Percentiles rank a stretch among this genome's conserved stretches.
phyloP scores from a whole-genome alignment of 1,140 invertebrate genomes.

The Rhopalosiphum maidis region DNA sequence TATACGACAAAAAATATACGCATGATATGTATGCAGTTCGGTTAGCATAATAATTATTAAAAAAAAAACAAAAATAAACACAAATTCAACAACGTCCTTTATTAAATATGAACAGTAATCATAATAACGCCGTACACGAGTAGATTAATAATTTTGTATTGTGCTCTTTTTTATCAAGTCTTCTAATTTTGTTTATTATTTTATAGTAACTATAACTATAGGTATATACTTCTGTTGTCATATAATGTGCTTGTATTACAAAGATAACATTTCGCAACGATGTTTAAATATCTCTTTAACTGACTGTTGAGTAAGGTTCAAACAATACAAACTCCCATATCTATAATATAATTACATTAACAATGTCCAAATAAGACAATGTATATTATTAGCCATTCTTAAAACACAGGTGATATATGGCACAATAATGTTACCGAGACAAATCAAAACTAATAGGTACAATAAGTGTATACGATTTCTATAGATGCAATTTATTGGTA shows the following conservation, averaged over 20 bases:
- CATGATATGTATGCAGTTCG: not conserved
- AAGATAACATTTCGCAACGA: not conserved
- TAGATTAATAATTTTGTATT: not conserved
- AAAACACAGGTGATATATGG: not conserved
- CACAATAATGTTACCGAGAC: not conserved
- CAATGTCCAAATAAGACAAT: not conserved
- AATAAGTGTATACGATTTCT: not conserved
- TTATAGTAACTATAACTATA: not conserved
- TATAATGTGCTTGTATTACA: not conserved
- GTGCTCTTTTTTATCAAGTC: not conserved
- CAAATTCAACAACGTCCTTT: not conserved
- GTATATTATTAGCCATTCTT: not conserved
- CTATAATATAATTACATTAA: not conserved
- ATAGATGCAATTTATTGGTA: not conserved
- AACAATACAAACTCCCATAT: not conserved
- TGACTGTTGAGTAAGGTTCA: not conserved
- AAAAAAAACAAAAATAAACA: not conserved
- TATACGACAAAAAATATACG: not conserved
- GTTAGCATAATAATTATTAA: not conserved
- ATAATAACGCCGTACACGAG: not conserved
- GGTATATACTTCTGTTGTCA: not conserved
- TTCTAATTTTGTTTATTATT: conserved; percentile 14
- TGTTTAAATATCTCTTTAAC: not conserved
- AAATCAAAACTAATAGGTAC: not conserved
- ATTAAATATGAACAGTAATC: not conserved